Conservation (phyloP, 2,113 vertebrate species). For the Xenus cinereus region DNA sequence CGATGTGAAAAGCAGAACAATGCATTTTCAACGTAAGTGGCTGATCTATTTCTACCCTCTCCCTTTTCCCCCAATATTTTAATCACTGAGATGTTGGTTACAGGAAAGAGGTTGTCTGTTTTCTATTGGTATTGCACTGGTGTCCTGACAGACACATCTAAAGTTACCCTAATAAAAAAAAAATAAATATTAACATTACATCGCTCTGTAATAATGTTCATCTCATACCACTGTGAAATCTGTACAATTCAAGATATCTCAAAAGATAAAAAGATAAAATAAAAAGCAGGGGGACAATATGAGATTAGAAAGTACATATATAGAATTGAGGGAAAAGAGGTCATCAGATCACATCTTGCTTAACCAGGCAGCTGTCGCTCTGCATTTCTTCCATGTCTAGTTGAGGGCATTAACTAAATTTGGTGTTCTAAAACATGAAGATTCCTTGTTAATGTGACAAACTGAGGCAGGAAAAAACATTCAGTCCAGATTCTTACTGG, state of each 20-base stretch:
- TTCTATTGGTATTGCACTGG: background rate
- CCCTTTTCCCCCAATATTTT: background rate
- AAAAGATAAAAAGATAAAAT: background rate
- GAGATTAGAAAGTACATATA: background rate
- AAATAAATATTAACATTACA: background rate
- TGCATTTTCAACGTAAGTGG: slow-evolving; percentile 94
- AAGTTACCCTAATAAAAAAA: background rate
- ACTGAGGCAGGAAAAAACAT: background rate
- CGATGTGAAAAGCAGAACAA: slow-evolving; percentile 91
- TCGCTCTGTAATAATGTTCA: background rate
- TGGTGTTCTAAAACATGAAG: background rate
- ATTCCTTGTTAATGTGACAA: background rate
- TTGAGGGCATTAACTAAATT: background rate
- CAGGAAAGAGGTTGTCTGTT: background rate
- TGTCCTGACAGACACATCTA: background rate
- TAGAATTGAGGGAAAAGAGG: background rate
- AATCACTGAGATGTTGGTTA: background rate
- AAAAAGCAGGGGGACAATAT: background rate
- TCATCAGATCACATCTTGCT: background rate
- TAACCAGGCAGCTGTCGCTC: background rate
- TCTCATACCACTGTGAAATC: background rate
- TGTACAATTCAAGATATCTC: background rate
- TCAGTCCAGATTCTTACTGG: background rate
- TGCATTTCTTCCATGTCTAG: background rate
- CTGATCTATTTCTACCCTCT: background rate